Percentiles rank a stretch among this genome's conserved stretches.
Conservation (phyloP, 2,888 invertebrate species). For the Drosophila ustulata region DNA sequence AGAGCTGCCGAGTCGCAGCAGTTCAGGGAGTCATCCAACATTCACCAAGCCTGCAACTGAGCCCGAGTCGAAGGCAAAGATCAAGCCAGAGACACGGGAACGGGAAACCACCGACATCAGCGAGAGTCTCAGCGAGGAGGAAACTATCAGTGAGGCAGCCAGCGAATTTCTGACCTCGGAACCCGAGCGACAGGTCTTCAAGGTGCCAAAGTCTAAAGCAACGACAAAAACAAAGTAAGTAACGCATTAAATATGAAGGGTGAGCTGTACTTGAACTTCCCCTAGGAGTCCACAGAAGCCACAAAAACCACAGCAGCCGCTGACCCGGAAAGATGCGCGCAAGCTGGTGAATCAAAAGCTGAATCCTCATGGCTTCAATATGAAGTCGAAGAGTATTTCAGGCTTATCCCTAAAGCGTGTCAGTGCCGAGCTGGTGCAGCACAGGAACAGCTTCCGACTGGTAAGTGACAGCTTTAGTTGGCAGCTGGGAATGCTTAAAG, state of each 20-base stretch:
- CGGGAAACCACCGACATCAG: slow-evolving; percentile 71
- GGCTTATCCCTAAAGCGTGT: slow-evolving; percentile 55
- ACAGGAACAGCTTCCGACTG: slow-evolving; percentile 69
- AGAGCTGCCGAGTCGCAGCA: slow-evolving; percentile 47
- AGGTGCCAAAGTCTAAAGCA: slow-evolving; percentile 25
- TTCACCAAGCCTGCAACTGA: slow-evolving; percentile 35
- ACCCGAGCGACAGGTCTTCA: slow-evolving; percentile 39
- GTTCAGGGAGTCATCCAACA: slow-evolving; percentile 59
- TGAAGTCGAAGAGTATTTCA: slow-evolving; percentile 61
- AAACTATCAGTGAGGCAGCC: slow-evolving; percentile 30
- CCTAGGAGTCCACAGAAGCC: slow-evolving; percentile 35
- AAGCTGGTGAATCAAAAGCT: slow-evolving; percentile 63
- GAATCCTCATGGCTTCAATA: slow-evolving; percentile 59
- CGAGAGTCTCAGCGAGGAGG: slow-evolving; percentile 72
- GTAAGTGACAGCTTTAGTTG: slow-evolving; percentile 38
- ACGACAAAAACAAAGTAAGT: slow-evolving; percentile 46
- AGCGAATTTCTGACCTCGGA: slow-evolving; percentile 42
- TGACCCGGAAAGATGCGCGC: slow-evolving; percentile 70
- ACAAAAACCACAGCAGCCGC: slow-evolving; percentile 33
- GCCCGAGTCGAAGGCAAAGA: slow-evolving; percentile 1
- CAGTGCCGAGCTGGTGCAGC: slow-evolving; percentile 57
- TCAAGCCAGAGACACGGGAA: slow-evolving; percentile 39
- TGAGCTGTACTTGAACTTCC: neutral
- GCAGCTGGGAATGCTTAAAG: no score
- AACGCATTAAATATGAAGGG: neutral